These are phyloP conservation scores for Tetanocera ferruginea DNA, from an alignment of 2,888 invertebrate genomes.

Conservation along the genomic window DNA sequence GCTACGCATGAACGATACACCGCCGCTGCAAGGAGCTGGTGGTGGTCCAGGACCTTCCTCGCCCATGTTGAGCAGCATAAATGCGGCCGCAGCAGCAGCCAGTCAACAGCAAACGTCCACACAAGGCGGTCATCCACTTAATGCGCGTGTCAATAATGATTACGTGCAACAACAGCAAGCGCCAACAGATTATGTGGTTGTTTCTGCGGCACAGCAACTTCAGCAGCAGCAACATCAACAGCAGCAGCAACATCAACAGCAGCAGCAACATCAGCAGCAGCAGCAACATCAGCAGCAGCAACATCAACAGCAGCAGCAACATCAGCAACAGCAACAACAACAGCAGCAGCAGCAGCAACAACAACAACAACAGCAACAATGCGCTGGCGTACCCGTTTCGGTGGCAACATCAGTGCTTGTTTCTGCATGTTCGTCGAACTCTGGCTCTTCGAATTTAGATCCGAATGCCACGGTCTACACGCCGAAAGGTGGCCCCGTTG, in stretches of 20 bases:
- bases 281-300: constrained; percentile 49
- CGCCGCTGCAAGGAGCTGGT: constrained; percentile 60
- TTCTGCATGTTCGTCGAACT: constrained; percentile 49
- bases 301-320: constrained; percentile 48
- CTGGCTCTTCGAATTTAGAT: constrained; percentile 76
- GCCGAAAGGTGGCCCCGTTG: constrained; percentile 77
- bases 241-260: constrained; percentile 47
- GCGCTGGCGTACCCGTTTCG: constrained; percentile 57
- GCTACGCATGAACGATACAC: constrained; percentile 73
- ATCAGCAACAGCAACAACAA: constrained; percentile 45
- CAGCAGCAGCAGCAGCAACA: constrained; percentile 50
- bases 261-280: constrained; percentile 50
- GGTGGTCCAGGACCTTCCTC: constrained; percentile 59
- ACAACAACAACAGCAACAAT: constrained; percentile 51
- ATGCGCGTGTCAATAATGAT: constrained; percentile 51
- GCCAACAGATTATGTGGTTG: constrained; percentile 52
- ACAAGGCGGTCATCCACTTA: constrained; percentile 56
- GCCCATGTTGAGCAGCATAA: constrained; percentile 67
- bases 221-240: constrained; percentile 46
- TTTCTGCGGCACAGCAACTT: constrained; percentile 30
- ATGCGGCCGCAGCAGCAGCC: constrained; percentile 48
- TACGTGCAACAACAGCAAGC: constrained; percentile 55
- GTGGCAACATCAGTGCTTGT: constrained; percentile 59
- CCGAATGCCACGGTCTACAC: constrained; percentile 94
- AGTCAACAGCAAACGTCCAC: constrained; percentile 43